Base-by-base conservation (phyloP, 2,888 invertebrate species). In the Acheta domesticus region DNA sequence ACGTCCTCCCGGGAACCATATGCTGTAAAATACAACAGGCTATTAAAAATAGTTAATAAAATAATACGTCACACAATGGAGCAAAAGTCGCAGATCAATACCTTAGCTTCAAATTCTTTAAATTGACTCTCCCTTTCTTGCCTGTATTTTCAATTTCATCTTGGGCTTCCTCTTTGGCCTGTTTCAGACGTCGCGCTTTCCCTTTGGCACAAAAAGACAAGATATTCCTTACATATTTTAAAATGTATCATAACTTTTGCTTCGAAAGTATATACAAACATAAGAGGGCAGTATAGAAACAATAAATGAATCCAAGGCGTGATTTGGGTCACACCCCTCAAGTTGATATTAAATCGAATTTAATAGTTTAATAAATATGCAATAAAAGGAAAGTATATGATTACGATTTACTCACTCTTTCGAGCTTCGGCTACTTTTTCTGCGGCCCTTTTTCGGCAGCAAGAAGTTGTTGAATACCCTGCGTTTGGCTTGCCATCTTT, bases 111-210 rank as follows among this genome's bases (percentile, higher is more conserved):
- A 86, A 97, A 96, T 85, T 96, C 96, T 86, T 95, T 94, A 88
- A 98, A 98, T 85, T 95, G 94, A 84, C 91, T 92, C 86, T 98
- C 98, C 48, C 97, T 91, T 86, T 98, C 97, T 87, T 93, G 93
- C 86, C 96, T 95, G 90, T 98, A 99, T 87, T 96, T 86, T 98
- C 98, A 84, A 99, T 96, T 88, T 99, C 99, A 87, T 96, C 95
- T 86, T 98, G 98, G 81, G 99, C 99, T 89, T 99, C 99, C 87
- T 99, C 98, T 89, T 99, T 99, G 81, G 99, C 99, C 88, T 99
- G 98, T 91, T 99, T 99, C 89, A 99, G 91, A 86, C 99, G 92
- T 86, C 94, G 94, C 83, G 98, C 96, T 91, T 99, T 99, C 84
- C 97, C 98, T 97, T 36, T 36, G 36, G 36, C 5, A 36, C 5